Evolutionary conservation across 2,113 vertebrate genomes (phyloP), one percentile per base, ranked within the genome.

Genomic region (Diphyllodes magnificus): DNA sequence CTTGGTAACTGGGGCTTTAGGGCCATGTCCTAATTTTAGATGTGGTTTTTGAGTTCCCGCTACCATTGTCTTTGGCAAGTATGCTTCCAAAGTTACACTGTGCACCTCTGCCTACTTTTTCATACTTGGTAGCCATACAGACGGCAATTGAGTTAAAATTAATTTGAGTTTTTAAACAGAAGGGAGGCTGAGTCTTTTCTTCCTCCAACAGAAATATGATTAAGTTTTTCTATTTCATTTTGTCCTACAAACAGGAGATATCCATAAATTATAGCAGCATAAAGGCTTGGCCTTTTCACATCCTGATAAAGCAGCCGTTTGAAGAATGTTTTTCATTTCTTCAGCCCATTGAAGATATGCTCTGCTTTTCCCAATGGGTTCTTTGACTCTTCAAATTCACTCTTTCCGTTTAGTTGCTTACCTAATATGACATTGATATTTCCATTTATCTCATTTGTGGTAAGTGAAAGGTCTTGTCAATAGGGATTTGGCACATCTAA

Each of bases 361-460:
- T 94, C 64, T 68, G 35, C 82, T 96, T 95, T 90, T 96, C 92
- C 96, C 92, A 83, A 0, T 64, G 78, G 88, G 31, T 95, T 44
- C 76, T 92, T 94, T 95, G 82, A 86, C 94, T 95, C 88, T 88
- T 92, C 90, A 93, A 95, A 94, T 31, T 80, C 72, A 44, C 49
- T 92, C 72, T 93, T 91, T 92, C 82, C 33, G 10, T 96, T 94
- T 90, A 96, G 90, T 90, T 96, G 90, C 94, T 92, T 90, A 92
- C 92, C 86, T 96, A 96, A 93, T 90, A 88, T 83, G 91, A 95
- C 86, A 96, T 83, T 92, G 91, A 94, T 97, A 76, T 92, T 96
- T 97, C 91, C 94, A 94, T 95, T 95, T 93, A 83, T 88, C 76
- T 83, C 72, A 90, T 93, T 93, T 94, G 82, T 68, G 68, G 56